phyloP scores from a whole-genome alignment of 2,888 invertebrate species.

The Trichogramma evanescens region DNA sequence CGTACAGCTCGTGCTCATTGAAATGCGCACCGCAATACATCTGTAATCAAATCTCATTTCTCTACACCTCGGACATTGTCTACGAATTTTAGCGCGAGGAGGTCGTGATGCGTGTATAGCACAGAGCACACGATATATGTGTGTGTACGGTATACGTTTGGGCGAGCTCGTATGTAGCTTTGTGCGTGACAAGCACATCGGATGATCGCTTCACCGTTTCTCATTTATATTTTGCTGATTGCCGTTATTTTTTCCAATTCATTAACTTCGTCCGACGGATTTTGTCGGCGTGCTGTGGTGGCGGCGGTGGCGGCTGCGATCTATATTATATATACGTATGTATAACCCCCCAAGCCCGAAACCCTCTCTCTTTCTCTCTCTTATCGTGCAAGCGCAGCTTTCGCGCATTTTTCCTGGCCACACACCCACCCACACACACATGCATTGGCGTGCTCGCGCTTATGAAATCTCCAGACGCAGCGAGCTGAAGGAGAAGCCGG shows the following conservation, averaged over 20 bases:
- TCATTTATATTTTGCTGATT: slow-evolving; percentile 46
- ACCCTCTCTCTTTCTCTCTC: not conserved
- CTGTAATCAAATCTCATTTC: slow-evolving; percentile 39
- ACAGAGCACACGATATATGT: not conserved
- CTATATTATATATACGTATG: not conserved
- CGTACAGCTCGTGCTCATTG: too few species aligned
- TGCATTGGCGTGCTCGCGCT: too few species aligned
- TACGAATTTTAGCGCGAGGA: not conserved
- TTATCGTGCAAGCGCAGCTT: slow-evolving; percentile 9
- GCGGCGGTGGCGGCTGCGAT: not conserved
- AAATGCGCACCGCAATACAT: too few species aligned
- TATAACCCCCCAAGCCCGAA: not conserved
- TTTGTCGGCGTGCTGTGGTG: too few species aligned
- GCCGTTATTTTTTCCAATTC: slow-evolving; percentile 40
- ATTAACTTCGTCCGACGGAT: slow-evolving; percentile 7
- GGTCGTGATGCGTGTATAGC: not conserved
- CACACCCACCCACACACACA: too few species aligned
- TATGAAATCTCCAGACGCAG: too few species aligned
- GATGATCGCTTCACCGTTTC: slow-evolving; percentile 32
- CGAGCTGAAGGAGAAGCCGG: slow-evolving; percentile 9
- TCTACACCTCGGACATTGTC: slow-evolving; percentile 26
- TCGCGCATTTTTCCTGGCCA: not conserved
- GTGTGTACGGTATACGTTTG: not conserved
- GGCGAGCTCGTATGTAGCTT: not conserved
- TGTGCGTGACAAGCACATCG: slow-evolving; percentile 40